Base-by-base conservation (phyloP, 1,140 invertebrate genomes). In the Dolichoris vasculosae region DNA sequence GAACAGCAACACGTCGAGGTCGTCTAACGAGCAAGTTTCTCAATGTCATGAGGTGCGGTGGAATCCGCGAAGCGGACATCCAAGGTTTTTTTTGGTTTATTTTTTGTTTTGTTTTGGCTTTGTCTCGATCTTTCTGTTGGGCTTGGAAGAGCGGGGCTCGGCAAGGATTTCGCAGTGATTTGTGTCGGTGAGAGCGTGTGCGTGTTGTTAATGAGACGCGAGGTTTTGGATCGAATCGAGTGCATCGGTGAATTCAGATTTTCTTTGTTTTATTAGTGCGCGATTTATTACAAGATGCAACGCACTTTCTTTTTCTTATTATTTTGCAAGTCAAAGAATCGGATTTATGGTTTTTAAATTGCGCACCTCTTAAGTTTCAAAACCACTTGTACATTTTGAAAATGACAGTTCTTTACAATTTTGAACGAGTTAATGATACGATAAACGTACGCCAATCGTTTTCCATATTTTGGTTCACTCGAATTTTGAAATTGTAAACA, bases 1-100 rank as follows among this genome's bases (percentile, higher is more conserved):
- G 87, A 93, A 93, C 86, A 93, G 90, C 87, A 90, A 90, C 89
- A 90, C 92, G 86, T 93, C 93, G 89, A 93, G 92, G 88, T 94
- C 93, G 91, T 94, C 93, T 94, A 88, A 89, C 69, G 69, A n/a
- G 69, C 38, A 73, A 73, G 69, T 73, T 40, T 73, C 69, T 73
- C 40, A 43, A 73, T 26, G 69, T 43, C 69, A 43, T 38, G 67
- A 69, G 32, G 2, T 35, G 67, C 30, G 67, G 1, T 38, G 32
- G 13, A 38, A 30, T 69, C 32, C n/a, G 35, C 15, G 15, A 13
- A 30, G 67, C 40, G 8, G 4, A 6, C 11, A 15, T 11, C 4
- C 35, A 35, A 30, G 8, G 1, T 67, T 51, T 51, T 51, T 51
- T 51, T 51, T 51, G 8, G 8, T 51, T 51, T 51, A 9, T 51